phyloP scores from a whole-genome alignment of 1,140 invertebrate species.

The Phymorhynchus buccinoides region DNA sequence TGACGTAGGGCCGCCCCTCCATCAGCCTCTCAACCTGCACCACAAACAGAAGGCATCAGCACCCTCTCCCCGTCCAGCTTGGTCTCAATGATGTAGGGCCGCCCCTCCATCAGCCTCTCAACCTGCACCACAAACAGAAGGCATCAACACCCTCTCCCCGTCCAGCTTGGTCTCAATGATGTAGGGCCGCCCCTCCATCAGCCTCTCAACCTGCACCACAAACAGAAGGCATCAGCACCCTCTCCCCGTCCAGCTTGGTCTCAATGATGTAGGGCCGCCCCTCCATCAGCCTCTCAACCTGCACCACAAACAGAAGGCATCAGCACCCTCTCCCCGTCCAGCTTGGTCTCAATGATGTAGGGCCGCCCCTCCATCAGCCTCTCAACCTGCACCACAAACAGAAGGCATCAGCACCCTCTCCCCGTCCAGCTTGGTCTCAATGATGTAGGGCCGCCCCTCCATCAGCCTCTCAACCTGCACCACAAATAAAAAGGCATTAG shows the following conservation, averaged over 20 bases:
- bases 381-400: slow-evolving; percentile 62
- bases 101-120: slow-evolving; percentile 70
- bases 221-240: slow-evolving; percentile 84
- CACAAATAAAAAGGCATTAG: slow-evolving; percentile 24
- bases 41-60: slow-evolving; percentile 79
- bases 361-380: slow-evolving; percentile 69
- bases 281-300: slow-evolving; percentile 72
- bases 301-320: slow-evolving; percentile 9
- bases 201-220: slow-evolving; percentile 66
- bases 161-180: slow-evolving; percentile 93
- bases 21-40: slow-evolving; percentile 70
- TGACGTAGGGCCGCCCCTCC: slow-evolving; percentile 76
- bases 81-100: slow-evolving; percentile 83
- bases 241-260: slow-evolving; percentile 94
- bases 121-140: slow-evolving; percentile 55
- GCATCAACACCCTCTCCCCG: slow-evolving; percentile 86
- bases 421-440: slow-evolving; percentile 95
- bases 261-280: slow-evolving; percentile 81
- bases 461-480: slow-evolving; percentile 70
- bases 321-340: slow-evolving; percentile 92
- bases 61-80: slow-evolving; percentile 96
- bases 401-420: slow-evolving; percentile 82
- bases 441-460: slow-evolving; percentile 76
- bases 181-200: slow-evolving; percentile 74
- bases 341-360: slow-evolving; percentile 89